Conservation (phyloP, 2,888 invertebrate species). For the Linnaemya tessellans region DNA sequence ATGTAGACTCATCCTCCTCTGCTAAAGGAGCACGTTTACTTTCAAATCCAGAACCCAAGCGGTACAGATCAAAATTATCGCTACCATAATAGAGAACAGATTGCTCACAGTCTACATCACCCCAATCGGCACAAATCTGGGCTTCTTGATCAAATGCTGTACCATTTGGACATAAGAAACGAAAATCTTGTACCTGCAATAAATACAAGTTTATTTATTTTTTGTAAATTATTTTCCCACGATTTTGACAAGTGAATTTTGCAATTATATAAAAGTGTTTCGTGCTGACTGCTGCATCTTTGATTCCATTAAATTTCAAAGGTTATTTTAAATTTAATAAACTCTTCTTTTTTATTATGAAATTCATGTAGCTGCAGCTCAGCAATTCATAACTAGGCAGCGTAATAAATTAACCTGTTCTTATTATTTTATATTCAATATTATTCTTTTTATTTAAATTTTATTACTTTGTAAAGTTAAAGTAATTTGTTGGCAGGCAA, state of each 20-base stretch:
- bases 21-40: conserved; percentile 86
- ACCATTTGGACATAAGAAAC: conserved; percentile 94
- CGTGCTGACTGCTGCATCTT: neutral
- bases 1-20: conserved; percentile 89
- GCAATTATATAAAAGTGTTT: conserved; percentile 28
- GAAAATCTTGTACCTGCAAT: conserved; percentile 88
- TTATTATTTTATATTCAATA: conserved; percentile 19
- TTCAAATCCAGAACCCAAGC: conserved; percentile 90
- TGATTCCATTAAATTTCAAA: conserved; percentile 60
- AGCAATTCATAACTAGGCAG: conserved; percentile 33
- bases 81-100: conserved; percentile 91
- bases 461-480: conserved; percentile 68
- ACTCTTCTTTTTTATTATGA: conserved; percentile 34
- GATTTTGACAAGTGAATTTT: conserved; percentile 53
- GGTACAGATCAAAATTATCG: conserved; percentile 94
- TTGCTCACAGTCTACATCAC: conserved; percentile 93
- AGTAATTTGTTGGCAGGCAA: conserved; percentile 65
- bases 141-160: conserved; percentile 96
- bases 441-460: conserved; percentile 56
- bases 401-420: conserved; percentile 67
- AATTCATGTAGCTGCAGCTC: conserved; percentile 27
- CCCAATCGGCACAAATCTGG: conserved; percentile 96
- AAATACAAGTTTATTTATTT: conserved; percentile 49
- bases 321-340: conserved; percentile 60
- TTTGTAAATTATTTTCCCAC: conserved; percentile 56